These are phyloP conservation scores for Polydrusus tereticollis DNA, from an alignment of 2,888 invertebrate species.

Conservation along the genomic window DNA sequence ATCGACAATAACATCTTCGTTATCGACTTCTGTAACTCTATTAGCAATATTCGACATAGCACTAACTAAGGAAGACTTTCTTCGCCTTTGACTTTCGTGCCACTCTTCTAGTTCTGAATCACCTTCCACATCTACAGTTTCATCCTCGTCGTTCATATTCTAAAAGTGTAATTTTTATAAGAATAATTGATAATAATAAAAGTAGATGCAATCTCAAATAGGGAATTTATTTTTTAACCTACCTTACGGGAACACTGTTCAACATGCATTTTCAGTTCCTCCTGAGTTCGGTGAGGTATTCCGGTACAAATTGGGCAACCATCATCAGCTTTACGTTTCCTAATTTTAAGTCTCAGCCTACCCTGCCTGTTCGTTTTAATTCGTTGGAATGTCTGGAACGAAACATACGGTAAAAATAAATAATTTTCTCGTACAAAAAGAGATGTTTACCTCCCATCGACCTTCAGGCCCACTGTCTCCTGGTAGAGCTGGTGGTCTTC, in stretches of 20 bases:
- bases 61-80: slow-evolving; percentile 58
- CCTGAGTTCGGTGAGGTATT: slow-evolving; percentile 69
- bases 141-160: slow-evolving; percentile 72
- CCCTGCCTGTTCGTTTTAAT: slow-evolving; percentile 80
- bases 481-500: slow-evolving; percentile 64
- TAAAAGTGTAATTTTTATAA: slow-evolving; percentile 34
- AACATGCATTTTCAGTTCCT: slow-evolving; percentile 75
- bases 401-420: slow-evolving; percentile 13
- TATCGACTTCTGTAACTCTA: slow-evolving; percentile 61
- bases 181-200: too few relatives aligned
- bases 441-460: slow-evolving; percentile 73
- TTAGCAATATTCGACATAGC: slow-evolving; percentile 61
- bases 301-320: slow-evolving; percentile 78
- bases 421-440: too few relatives aligned
- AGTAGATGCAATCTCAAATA: too few relatives aligned
- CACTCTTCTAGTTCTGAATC: slow-evolving; percentile 73
- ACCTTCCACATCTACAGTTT: slow-evolving; percentile 78
- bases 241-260: slow-evolving; percentile 75
- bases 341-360: slow-evolving; percentile 75
- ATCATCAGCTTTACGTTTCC: slow-evolving; percentile 76
- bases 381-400: slow-evolving; percentile 75
- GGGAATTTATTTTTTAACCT: slow-evolving; percentile 46
- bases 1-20: slow-evolving; percentile 65
- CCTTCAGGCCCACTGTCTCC: slow-evolving; percentile 71
- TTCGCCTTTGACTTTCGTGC: slow-evolving; percentile 65